A percentile compares a stretch with the other conserved stretches of the same genome.
These are phyloP conservation scores for Anolis apletophallus DNA, from an alignment of 2,797 vertebrate genomes.

Conservation along the genomic window DNA sequence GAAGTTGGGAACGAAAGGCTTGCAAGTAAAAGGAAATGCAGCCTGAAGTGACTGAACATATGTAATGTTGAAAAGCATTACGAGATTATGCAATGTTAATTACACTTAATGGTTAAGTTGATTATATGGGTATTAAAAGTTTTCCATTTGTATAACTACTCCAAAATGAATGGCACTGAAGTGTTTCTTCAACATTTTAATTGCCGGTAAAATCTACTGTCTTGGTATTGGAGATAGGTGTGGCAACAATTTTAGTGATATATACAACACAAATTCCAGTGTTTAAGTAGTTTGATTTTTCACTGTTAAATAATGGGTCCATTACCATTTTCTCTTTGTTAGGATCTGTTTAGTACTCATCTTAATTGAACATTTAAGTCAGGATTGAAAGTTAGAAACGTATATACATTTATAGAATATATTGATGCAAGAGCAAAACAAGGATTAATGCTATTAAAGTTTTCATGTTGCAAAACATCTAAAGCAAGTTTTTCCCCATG, in stretches of 20 bases:
- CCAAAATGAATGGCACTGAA: not conserved
- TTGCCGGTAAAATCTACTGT: not conserved
- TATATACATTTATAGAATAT: not conserved
- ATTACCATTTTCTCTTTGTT: not conserved
- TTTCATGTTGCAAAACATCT: not conserved
- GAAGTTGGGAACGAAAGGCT: not conserved
- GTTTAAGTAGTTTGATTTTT: not conserved
- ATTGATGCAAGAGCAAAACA: not conserved
- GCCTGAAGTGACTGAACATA: not conserved
- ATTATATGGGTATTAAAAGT: not conserved
- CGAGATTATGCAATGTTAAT: not conserved
- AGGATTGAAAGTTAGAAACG: not conserved
- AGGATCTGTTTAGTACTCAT: not conserved
- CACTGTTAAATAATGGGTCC: not conserved
- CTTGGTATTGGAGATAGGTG: not conserved
- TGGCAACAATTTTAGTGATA: not conserved
- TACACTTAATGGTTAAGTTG: not conserved
- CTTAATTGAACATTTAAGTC: not conserved
- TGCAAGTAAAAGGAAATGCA: slow-evolving; percentile 5
- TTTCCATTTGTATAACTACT: not conserved
- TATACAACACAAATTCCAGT: not conserved
- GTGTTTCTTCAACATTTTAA: not conserved
- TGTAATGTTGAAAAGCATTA: not conserved
- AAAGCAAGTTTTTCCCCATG: not conserved
- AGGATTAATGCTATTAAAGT: not conserved